Base-by-base conservation (phyloP, 2,797 vertebrate genomes). In the Zalophus californianus region DNA sequence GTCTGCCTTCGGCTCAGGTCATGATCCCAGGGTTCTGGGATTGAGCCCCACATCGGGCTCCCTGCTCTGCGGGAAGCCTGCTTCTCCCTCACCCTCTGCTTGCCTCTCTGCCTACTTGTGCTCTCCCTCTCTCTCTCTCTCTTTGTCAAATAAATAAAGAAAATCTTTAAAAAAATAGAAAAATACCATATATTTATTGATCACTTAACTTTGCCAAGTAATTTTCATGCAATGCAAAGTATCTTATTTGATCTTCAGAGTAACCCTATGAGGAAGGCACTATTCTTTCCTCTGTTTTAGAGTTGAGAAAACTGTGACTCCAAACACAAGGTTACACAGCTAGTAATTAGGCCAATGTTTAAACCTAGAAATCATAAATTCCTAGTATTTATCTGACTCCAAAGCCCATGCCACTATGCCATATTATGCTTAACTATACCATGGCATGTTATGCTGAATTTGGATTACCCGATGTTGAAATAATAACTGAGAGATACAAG, bases 181-280 rank as follows among this genome's bases (percentile, higher is more conserved):
- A 95, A 91, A 56, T 50, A 78, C 54, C 41, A 38, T 75, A 35
- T 41, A 68, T 41, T 85, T 80, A 77, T 86, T 83, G 56, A 79
- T 78, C 10, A 62, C 54, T 93, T 93, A 75, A 48, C 78, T 91
- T 97, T 95, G 4, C 32, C 73, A 93, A 66, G 35, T 91, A 88
- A 96, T 66, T 72, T 83, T 50, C n/a, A 82, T 95, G n/a, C 75
- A 97, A 52, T 91, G 48, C 66, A 68, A 86, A 77, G 7, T 95
- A 10, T 86, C 21, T 86, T 93, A 72, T 75, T 79, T 77, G 32
- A 27, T 87, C 29, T 86, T 95, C 27, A 90, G 41, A 95, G 62
- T 82, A 85, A 80, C 25, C 44, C 29, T 10, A n/a, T 64, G 27
- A 86, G 21, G 12, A 89, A 96, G 44, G 3, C 50, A 27, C 11